Percentiles rank a stretch among this genome's conserved stretches.
Evolutionary conservation across 1,140 invertebrate species (phyloP).

Genomic region (Leptoteleia sp.): DNA sequence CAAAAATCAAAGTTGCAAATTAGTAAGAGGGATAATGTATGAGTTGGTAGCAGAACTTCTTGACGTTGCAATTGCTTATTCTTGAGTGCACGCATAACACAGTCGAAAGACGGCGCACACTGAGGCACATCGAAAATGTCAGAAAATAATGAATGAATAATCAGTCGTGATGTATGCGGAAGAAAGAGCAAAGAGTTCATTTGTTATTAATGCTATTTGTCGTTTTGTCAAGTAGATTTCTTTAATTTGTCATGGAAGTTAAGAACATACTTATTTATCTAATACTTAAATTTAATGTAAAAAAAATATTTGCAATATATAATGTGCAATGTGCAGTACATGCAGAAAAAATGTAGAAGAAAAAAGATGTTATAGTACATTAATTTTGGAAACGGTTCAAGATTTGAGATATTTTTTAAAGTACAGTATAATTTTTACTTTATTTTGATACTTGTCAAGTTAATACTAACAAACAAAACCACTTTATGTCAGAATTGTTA

Average conservation of each 20-base stretch:
- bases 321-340: too few species aligned
- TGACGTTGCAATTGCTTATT: background rate
- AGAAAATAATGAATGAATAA: slow-evolving; percentile 2
- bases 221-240: background rate
- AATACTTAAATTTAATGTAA: too few species aligned
- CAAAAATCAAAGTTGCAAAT: background rate
- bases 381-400: too few species aligned
- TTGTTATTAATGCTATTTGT: background rate
- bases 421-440: too few species aligned
- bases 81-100: background rate
- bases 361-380: too few species aligned
- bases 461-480: too few species aligned
- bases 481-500: too few species aligned
- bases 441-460: too few species aligned
- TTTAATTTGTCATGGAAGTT: background rate
- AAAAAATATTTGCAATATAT: too few species aligned
- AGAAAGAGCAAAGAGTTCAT: background rate
- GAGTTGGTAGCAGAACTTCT: background rate
- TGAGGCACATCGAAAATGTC: background rate
- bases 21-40: background rate
- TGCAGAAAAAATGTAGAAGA: too few species aligned
- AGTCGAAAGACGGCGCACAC: background rate
- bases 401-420: too few species aligned
- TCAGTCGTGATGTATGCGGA: background rate
- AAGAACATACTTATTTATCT: too few species aligned